Evolutionary conservation across 2,888 invertebrate genomes (phyloP).

Genomic region (Lithophane ornitopus): DNA sequence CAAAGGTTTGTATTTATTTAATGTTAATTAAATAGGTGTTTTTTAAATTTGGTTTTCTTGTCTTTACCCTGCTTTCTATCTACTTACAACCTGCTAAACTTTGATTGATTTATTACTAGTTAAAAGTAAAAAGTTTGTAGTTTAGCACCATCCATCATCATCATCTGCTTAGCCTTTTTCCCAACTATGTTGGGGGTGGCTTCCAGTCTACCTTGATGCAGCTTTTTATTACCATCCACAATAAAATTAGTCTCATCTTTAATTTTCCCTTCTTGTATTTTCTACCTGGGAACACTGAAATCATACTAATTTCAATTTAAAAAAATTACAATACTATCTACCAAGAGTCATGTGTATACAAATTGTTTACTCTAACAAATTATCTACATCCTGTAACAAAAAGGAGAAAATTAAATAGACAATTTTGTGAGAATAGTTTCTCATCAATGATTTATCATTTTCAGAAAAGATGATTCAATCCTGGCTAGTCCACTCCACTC

Average conservation of each 20-base stretch:
- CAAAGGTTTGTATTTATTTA: constrained; percentile 77
- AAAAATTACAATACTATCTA: not conserved
- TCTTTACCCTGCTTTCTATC: constrained; percentile 32
- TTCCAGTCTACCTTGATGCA: too few species aligned
- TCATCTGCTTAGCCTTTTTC: too few species aligned
- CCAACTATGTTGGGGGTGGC: too few species aligned
- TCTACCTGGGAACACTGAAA: constrained; percentile 1
- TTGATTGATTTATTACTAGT: not conserved
- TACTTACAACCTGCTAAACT: not conserved
- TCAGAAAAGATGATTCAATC: constrained; percentile 79
- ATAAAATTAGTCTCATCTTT: not conserved
- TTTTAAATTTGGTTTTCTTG: constrained; percentile 41
- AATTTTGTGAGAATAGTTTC: constrained; percentile 3
- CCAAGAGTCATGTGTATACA: not conserved
- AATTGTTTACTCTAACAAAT: not conserved
- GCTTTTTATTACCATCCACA: too few species aligned
- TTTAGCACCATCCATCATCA: not conserved
- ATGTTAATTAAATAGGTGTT: constrained; percentile 48
- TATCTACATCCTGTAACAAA: too few species aligned
- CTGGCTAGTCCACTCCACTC: constrained; percentile 79
- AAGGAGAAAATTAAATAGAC: too few species aligned
- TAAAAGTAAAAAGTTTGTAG: not conserved
- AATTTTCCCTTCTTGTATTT: not conserved
- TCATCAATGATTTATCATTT: constrained; percentile 61
- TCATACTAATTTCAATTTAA: not conserved